Conservation (phyloP, 1,140 invertebrate species). For the Papilio xuthus region DNA sequence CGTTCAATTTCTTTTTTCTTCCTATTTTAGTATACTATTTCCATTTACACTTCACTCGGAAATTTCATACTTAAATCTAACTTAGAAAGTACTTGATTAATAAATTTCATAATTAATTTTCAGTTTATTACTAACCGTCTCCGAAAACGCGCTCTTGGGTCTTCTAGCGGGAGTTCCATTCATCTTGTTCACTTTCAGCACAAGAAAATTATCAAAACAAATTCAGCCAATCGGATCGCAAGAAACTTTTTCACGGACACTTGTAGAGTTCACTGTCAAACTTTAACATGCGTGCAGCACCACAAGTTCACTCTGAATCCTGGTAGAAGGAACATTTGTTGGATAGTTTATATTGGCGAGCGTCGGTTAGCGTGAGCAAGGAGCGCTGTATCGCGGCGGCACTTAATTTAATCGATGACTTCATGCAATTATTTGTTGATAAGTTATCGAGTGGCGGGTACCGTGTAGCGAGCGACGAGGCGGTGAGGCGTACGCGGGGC, state of each 20-base stretch:
- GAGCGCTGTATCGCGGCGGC: constrained; percentile 42
- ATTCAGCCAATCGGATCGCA: constrained; percentile 63
- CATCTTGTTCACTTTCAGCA: constrained; percentile 60
- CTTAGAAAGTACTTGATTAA: background rate
- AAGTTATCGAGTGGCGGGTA: constrained; percentile 66
- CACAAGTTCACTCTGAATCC: constrained; percentile 51
- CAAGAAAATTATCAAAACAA: constrained; percentile 58
- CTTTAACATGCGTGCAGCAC: constrained; percentile 54
- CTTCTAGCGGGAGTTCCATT: constrained; percentile 75
- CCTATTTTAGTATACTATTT: background rate
- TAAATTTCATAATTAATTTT: constrained; percentile 7
- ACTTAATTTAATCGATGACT: constrained; percentile 79
- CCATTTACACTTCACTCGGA: background rate
- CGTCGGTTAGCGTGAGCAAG: constrained; percentile 35
- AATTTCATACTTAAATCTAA: background rate
- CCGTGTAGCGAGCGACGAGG: constrained; percentile 49
- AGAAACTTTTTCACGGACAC: constrained; percentile 78
- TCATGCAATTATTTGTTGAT: constrained; percentile 76
- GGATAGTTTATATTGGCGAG: constrained; percentile 37
- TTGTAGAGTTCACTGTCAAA: constrained; percentile 76
- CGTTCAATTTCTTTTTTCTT: constrained; percentile 11
- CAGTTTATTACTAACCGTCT: constrained; percentile 64
- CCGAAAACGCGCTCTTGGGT: constrained; percentile 75
- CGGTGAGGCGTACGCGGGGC: constrained; percentile 39
- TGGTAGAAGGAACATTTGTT: constrained; percentile 45